Evolutionary conservation across 2,113 vertebrate species (phyloP).

Genomic region (Nothoprocta perdicaria): DNA sequence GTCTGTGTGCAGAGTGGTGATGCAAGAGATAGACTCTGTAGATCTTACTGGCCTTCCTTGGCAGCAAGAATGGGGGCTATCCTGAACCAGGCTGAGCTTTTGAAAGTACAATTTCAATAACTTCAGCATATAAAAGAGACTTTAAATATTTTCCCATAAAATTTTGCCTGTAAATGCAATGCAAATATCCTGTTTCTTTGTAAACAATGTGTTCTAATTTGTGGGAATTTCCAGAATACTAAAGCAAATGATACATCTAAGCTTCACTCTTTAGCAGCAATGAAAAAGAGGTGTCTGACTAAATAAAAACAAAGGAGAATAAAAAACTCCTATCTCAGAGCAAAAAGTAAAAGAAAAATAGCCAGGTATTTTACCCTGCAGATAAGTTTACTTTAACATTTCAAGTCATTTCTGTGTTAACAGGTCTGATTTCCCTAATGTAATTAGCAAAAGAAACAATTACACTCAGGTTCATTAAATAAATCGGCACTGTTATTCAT

Average conservation of each 20-base stretch:
- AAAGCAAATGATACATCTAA: background rate
- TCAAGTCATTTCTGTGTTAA: constrained; percentile 58
- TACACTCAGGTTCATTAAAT: constrained; percentile 72
- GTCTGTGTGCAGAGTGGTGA: background rate
- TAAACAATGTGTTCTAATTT: background rate
- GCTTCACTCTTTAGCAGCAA: background rate
- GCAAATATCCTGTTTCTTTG: background rate
- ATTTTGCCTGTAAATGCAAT: background rate
- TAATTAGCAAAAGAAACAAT: constrained; percentile 74
- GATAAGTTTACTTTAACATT: constrained; percentile 38
- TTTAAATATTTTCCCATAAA: background rate
- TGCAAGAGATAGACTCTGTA: background rate
- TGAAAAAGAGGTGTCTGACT: background rate
- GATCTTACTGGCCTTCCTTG: background rate
- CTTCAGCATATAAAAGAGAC: background rate
- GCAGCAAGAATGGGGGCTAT: background rate
- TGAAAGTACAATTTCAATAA: background rate
- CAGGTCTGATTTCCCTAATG: constrained; percentile 65
- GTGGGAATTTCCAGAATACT: background rate
- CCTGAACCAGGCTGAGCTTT: background rate
- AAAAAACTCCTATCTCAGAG: constrained; percentile 16
- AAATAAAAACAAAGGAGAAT: background rate
- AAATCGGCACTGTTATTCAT: constrained; percentile 67
- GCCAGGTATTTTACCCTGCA: constrained; percentile 34
- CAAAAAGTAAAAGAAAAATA: background rate